Evolutionary conservation across 1,140 invertebrate species (phyloP), one percentile per base, ranked within the genome.

Genomic region (Tetramorium parvispinum): DNA sequence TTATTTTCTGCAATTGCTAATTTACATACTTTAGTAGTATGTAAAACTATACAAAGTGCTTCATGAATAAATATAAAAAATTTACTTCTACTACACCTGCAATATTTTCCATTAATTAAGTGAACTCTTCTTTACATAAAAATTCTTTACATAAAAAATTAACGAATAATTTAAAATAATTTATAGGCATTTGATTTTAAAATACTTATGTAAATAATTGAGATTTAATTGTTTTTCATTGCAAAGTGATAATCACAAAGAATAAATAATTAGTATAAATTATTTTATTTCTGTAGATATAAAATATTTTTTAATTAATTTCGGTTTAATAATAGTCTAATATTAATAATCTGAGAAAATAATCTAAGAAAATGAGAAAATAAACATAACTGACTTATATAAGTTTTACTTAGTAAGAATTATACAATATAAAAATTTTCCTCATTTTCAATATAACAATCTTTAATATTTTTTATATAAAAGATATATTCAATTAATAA

Each of bases 21-120:
- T 76, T 2, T 51, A 2, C 3, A 1, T 8, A 76, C 59, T 24
- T 76, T 40, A 43, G 16, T 49, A 11, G 32, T 71, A 71, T 0
- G 5, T 18, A 76, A 57, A 5, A 57, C n/a, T 40, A 13, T 40
- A 18, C 18, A 32, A 73, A 53, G 43, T 49, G 16, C 5, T 59
- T 76, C 37, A 24, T 57, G 37, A 76, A 76, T 76, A 76, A 53
- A 11, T 43, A 63, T 57, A 10, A 37, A 63, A 63, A 63, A 43
- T 40, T 43, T 43, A 51, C 13, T 63, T 21, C 7, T 63, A 77
- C 63, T 77, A 63, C 3, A 32, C 6, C 21, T 7, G n/a, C 5
- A 55, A 32, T 32, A 3, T 32, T 53, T 71, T 51, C 8, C 8
- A 53, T 18, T 71, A 71, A 32, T 11, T 53, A 53, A 51, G 32